These are phyloP conservation scores for Podotricha telesiphe DNA, from an alignment of 2,888 invertebrate species.

Conservation along the genomic window DNA sequence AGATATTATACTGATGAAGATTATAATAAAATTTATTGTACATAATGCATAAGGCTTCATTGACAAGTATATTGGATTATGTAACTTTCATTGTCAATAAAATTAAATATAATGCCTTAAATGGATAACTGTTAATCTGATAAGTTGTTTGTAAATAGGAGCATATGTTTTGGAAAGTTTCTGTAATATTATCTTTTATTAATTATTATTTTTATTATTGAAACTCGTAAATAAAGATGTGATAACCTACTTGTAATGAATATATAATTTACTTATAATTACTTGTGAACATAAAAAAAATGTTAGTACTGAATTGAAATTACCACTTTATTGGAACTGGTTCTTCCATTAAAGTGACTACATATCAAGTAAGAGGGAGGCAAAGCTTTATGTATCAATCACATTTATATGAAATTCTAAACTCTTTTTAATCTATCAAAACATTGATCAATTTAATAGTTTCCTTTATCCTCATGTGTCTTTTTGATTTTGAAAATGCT, in stretches of 20 bases:
- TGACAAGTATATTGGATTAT: constrained; percentile 18
- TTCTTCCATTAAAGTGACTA: too few species aligned
- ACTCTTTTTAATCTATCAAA: too few species aligned
- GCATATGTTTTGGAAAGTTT: not conserved
- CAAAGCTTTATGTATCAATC: too few species aligned
- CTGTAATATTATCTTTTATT: not conserved
- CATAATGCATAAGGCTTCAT: constrained; percentile 18
- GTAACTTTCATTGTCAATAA: constrained; percentile 13
- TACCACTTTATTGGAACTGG: not conserved
- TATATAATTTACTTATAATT: not conserved
- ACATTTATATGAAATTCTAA: too few species aligned
- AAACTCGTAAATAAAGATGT: not conserved
- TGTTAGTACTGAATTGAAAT: not conserved
- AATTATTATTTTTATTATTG: not conserved
- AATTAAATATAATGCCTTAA: constrained; percentile 17
- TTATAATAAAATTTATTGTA: constrained; percentile 13
- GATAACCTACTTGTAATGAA: not conserved
- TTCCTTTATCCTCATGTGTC: too few species aligned
- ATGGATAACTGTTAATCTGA: constrained; percentile 15
- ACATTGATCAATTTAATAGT: too few species aligned
- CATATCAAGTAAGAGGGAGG: too few species aligned
- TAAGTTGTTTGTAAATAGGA: not conserved
- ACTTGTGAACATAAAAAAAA: not conserved
- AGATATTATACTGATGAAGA: constrained; percentile 8
- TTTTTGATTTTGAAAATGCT: too few species aligned